A percentile compares a stretch with the other conserved stretches of the same genome.
These are phyloP conservation scores for Gadus chalcogrammus DNA, from an alignment of 2,113 vertebrate genomes.

Conservation along the genomic window DNA sequence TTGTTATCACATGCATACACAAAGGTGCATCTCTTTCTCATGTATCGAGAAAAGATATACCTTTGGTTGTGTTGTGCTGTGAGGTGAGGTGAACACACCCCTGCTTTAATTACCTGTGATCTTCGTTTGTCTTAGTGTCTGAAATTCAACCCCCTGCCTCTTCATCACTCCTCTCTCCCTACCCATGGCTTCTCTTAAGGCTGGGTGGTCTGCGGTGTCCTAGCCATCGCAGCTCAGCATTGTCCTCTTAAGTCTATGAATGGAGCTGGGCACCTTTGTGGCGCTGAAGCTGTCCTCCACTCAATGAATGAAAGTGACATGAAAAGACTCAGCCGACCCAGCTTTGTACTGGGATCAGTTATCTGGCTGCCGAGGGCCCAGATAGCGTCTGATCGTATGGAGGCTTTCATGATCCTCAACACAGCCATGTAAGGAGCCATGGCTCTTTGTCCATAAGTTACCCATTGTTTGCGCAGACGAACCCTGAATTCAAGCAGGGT, in stretches of 20 bases:
- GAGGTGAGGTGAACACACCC: too few species aligned
- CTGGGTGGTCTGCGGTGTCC: slow-evolving; percentile 43
- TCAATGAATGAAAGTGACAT: slow-evolving; percentile 75
- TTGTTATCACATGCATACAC: too few species aligned
- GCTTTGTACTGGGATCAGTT: slow-evolving; percentile 80
- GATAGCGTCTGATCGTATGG: slow-evolving; percentile 60
- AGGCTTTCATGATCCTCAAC: slow-evolving; percentile 67
- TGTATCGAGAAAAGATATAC: too few species aligned
- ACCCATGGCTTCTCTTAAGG: slow-evolving; percentile 61
- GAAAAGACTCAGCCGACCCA: slow-evolving; percentile 68
- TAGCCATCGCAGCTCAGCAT: slow-evolving; percentile 56
- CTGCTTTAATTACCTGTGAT: too few species aligned
- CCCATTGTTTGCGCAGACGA: slow-evolving; percentile 16
- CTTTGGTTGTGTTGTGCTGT: too few species aligned
- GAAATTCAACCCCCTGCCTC: not conserved
- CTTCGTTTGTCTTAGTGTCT: not conserved
- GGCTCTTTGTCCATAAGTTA: slow-evolving; percentile 4
- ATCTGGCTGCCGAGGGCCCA: slow-evolving; percentile 36
- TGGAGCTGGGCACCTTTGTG: slow-evolving; percentile 67
- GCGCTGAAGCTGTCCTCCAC: slow-evolving; percentile 61
- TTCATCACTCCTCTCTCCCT: slow-evolving; percentile 12
- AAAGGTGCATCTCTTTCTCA: too few species aligned
- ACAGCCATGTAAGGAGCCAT: slow-evolving; percentile 55
- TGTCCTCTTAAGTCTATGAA: slow-evolving; percentile 73
- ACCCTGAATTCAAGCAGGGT: slow-evolving; percentile 11